Percentiles rank a stretch among this genome's conserved stretches.
Evolutionary conservation across 2,797 vertebrate genomes (phyloP).

Genomic region (Crax fasciolata): DNA sequence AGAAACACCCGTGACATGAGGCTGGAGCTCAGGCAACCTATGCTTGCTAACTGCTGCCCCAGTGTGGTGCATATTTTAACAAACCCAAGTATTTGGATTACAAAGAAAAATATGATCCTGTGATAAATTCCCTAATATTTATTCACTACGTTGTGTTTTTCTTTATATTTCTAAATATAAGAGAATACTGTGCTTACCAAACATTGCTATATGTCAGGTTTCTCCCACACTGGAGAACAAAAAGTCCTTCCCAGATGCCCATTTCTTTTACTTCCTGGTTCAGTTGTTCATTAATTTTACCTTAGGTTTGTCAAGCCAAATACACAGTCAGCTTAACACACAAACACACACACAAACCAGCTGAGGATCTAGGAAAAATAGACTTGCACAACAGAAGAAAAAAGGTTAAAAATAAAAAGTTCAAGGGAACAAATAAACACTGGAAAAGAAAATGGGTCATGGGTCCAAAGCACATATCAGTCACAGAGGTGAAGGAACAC

Average conservation of each 20-base stretch:
- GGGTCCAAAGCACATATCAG: neutral
- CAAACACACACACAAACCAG: neutral
- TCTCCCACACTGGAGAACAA: neutral
- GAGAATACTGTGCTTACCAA: neutral
- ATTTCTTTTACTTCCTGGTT: neutral
- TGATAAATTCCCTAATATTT: neutral
- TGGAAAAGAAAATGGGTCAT: neutral
- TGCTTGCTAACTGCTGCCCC: slow-evolving; percentile 80
- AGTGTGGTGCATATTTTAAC: slow-evolving; percentile 74
- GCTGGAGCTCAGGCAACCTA: slow-evolving; percentile 27
- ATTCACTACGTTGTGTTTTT: neutral
- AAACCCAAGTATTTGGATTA: neutral
- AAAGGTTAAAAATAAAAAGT: neutral
- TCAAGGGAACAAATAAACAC: neutral
- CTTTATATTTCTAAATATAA: neutral
- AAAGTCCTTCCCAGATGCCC: neutral
- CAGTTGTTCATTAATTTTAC: neutral
- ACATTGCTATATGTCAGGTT: neutral
- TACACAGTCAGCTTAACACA: neutral
- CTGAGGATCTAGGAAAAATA: neutral
- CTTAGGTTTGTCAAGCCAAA: neutral
- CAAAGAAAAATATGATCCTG: neutral
- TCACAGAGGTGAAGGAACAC: neutral
- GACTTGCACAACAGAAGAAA: neutral
- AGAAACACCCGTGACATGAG: neutral